Evolutionary conservation across 2,797 vertebrate species (phyloP).

Genomic region (Phyllotis vaccarum): DNA sequence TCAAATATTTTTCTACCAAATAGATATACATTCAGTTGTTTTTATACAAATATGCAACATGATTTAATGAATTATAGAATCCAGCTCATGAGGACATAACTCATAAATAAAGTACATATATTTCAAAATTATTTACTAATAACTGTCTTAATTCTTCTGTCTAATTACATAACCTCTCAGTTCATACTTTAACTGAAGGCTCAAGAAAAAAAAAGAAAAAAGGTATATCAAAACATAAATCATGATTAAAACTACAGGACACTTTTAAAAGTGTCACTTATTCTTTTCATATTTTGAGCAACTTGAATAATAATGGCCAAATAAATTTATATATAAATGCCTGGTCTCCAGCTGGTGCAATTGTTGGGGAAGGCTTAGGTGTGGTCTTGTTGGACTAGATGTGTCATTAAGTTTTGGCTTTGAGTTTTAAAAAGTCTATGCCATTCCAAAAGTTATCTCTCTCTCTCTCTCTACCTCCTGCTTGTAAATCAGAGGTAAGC

Average conservation of each 20-base stretch:
- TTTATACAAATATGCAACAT: neutral
- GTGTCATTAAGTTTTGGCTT: neutral
- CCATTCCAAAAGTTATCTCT: neutral
- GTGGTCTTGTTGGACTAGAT: neutral
- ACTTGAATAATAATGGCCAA: neutral
- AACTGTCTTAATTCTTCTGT: neutral
- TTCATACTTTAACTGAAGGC: neutral
- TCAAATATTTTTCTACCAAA: conserved; percentile 51
- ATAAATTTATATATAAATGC: neutral
- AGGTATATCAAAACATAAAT: neutral
- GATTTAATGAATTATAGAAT: neutral
- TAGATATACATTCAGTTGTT: neutral
- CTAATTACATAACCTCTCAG: neutral
- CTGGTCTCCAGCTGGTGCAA: neutral
- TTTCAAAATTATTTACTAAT: neutral
- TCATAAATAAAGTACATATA: neutral
- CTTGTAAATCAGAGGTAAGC: neutral
- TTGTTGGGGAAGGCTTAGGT: neutral
- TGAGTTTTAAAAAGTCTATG: neutral
- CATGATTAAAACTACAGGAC: neutral
- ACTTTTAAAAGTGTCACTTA: neutral
- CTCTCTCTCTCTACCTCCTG: neutral
- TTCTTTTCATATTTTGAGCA: neutral
- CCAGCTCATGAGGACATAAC: neutral
- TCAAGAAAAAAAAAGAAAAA: neutral